These are phyloP conservation scores for Ciconia maguari DNA, from an alignment of 2,113 vertebrate species.

Conservation along the genomic window DNA sequence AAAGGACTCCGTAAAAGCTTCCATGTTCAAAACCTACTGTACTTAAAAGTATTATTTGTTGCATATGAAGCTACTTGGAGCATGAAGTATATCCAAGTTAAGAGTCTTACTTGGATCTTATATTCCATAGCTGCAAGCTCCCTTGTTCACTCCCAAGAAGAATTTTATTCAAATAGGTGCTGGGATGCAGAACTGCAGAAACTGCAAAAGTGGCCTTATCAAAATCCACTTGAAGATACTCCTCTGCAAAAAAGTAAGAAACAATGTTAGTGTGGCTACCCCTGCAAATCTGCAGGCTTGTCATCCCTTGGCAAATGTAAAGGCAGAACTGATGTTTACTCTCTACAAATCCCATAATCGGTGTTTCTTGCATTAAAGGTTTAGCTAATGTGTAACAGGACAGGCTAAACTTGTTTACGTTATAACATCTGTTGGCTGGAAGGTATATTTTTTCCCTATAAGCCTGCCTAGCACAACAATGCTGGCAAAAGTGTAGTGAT, in stretches of 20 bases:
- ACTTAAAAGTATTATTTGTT: not conserved
- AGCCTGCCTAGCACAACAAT: not conserved
- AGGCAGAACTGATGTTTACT: not conserved
- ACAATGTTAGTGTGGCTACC: not conserved
- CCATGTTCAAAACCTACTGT: not conserved
- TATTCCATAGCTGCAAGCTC: conserved; percentile 93
- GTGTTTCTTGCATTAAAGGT: not conserved
- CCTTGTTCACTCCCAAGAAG: conserved; percentile 93
- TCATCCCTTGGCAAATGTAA: not conserved
- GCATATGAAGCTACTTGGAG: not conserved
- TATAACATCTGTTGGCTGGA: not conserved
- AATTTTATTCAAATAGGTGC: conserved; percentile 97
- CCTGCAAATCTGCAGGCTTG: not conserved
- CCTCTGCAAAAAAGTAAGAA: conserved; percentile 75
- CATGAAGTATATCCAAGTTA: not conserved
- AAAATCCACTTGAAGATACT: conserved; percentile 87
- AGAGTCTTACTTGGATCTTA: conserved; percentile 90
- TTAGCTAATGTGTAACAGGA: not conserved
- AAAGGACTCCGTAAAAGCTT: not conserved
- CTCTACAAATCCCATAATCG: not conserved
- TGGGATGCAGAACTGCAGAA: conserved; percentile 91
- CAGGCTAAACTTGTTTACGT: not conserved
- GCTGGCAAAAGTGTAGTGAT: conserved; percentile 7
- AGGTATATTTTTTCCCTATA: not conserved
- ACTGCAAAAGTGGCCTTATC: conserved; percentile 85